phyloP scores from a whole-genome alignment of 2,797 vertebrate species.

The Eulemur mongoz region DNA sequence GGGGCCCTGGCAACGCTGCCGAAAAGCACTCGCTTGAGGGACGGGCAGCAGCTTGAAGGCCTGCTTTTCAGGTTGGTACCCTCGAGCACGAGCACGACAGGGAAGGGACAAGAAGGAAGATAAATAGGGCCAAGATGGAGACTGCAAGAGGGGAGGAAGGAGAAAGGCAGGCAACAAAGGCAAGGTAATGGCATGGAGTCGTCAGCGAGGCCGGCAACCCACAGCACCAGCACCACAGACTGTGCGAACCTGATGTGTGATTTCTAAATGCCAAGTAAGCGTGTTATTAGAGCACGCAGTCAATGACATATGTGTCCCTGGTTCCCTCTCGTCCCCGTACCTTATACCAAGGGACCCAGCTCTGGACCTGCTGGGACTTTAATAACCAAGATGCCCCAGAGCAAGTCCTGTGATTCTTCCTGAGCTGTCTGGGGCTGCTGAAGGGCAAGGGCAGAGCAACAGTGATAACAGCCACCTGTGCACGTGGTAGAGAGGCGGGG shows the following conservation, averaged over 20 bases:
- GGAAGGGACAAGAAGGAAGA: neutral
- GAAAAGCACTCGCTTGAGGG: neutral
- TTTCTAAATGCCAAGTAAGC: neutral
- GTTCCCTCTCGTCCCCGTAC: neutral
- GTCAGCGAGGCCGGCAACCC: rapidly evolving
- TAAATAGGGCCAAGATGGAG: neutral
- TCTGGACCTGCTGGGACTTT: neutral
- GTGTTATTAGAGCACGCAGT: neutral
- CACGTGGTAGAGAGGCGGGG: too few species aligned
- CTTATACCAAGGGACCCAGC: too few species aligned
- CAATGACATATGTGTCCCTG: neutral
- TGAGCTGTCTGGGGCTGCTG: neutral
- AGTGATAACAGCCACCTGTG: rapidly evolving
- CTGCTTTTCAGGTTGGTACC: neutral
- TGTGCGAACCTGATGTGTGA: too few species aligned
- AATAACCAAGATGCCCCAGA: neutral
- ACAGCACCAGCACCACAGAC: rapidly evolving
- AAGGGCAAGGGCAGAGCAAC: neutral
- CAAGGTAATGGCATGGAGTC: rapidly evolving
- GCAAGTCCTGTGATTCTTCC: neutral
- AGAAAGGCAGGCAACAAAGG: neutral
- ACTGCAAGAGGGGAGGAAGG: too few species aligned
- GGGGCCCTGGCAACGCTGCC: too few species aligned
- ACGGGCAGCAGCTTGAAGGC: neutral
- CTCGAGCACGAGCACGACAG: neutral